phyloP scores from a whole-genome alignment of 2,888 invertebrate genomes.

The Drosophila basisetae region DNA sequence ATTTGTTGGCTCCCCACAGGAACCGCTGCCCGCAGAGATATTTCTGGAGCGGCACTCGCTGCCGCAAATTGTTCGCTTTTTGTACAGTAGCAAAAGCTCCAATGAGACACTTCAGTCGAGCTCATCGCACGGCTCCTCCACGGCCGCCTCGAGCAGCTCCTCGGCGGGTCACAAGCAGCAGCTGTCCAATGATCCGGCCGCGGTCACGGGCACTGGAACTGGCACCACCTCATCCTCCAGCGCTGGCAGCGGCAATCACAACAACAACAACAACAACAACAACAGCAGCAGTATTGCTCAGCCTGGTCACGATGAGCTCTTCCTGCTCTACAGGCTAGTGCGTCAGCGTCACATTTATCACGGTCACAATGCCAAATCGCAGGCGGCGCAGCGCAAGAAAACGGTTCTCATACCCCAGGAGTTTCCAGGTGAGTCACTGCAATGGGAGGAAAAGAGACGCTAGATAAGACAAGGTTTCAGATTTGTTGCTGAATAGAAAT shows the following conservation, averaged over 20 bases:
- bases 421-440: conserved; percentile 83
- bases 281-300: conserved; percentile 42
- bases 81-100: conserved; percentile 81
- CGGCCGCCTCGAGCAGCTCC: conserved; percentile 82
- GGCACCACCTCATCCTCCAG: conserved; percentile 42
- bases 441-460: neutral
- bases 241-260: conserved; percentile 46
- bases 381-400: conserved; percentile 83
- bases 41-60: conserved; percentile 84
- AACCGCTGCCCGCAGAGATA: conserved; percentile 83
- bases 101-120: conserved; percentile 85
- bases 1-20: conserved; percentile 44
- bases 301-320: conserved; percentile 80
- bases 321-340: conserved; percentile 83
- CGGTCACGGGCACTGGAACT: conserved; percentile 45
- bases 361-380: conserved; percentile 84
- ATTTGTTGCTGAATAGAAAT: neutral
- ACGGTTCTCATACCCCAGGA: conserved; percentile 85
- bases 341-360: conserved; percentile 84
- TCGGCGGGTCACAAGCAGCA: conserved; percentile 57
- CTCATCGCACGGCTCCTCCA: conserved; percentile 84
- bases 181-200: conserved; percentile 28
- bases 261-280: conserved; percentile 13
- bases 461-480: neutral
- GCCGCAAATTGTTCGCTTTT: conserved; percentile 84